Evolutionary conservation across 2,113 vertebrate genomes (phyloP), one percentile per base, ranked within the genome.

Genomic region (Oreotrochilus melanogaster): DNA sequence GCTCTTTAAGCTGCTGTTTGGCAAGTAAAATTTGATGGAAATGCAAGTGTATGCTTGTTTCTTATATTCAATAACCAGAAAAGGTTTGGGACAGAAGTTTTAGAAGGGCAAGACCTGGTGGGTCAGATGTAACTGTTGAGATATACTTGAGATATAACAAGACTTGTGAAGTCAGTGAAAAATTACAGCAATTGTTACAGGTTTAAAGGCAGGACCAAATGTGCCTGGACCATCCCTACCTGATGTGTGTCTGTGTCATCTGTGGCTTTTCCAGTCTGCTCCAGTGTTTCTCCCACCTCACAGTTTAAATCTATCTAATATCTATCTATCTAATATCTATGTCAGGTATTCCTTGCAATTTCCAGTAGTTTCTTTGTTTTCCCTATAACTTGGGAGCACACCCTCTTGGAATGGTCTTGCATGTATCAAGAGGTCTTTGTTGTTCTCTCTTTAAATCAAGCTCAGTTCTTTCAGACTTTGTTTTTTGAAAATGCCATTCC

Each of bases 211-310:
- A 85, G 57, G n/a, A 71, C 14, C 3, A 13, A 28, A 2, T 13
- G 42, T 45, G 19, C 70, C 31, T n/a, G 57, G 61, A 62, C 5
- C 6, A 5, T 78, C 24, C 37, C 23, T 45, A 25, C 4, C 42
- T 53, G 33, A 8, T 0, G 0, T 28, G 12, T 39, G 17, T 15
- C 21, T 53, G 33, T 70, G 24, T 14, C 50, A 64, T 6, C 4
- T 18, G 12, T 81, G 50, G 6, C 48, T 92, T 67, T 80, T 73
- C 43, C 28, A 73, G 43, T 48, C 58, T 51, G 45, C 25, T 54
- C 24, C 18, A 14, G 48, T 42, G 30, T 65, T 82, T 57, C 39
- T 84, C 23, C 48, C 51, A 28, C 54, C 28, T 66, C 56, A n/a
- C 4, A 37, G 15, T 43, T 62, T 57, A 53, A 70, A 21, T 65